Evolutionary conservation across 1,140 invertebrate genomes (phyloP).

Genomic region (Trachelipus rathkii): DNA sequence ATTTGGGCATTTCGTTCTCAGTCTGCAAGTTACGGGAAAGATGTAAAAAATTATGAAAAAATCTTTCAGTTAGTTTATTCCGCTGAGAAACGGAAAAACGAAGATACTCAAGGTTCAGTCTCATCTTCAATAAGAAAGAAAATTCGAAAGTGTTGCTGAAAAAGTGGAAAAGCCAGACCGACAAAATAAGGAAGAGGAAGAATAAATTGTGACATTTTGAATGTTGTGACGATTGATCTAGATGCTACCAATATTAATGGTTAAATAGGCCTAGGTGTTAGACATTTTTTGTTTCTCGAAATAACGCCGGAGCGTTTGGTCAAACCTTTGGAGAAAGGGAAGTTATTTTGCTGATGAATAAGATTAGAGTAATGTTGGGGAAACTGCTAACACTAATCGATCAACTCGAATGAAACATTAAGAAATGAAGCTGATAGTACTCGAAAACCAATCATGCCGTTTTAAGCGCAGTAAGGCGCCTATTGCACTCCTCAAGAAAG

Average conservation of each 20-base stretch:
- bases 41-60: neutral
- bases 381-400: constrained; percentile 20
- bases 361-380: constrained; percentile 34
- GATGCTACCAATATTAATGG: too few species aligned
- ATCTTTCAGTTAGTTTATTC: neutral
- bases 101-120: neutral
- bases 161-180: neutral
- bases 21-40: neutral
- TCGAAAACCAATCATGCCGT: neutral
- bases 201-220: too few species aligned
- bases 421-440: neutral
- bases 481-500: neutral
- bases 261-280: neutral
- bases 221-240: neutral
- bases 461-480: neutral
- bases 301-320: constrained; percentile 42
- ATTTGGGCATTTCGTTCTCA: neutral
- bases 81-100: neutral
- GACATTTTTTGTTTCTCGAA: constrained; percentile 35
- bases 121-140: neutral
- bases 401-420: neutral
- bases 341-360: constrained; percentile 37
- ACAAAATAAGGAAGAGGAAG: neutral
- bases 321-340: constrained; percentile 42
- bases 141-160: neutral